phyloP scores from a whole-genome alignment of 2,888 invertebrate species.

The Tenodera sinensis region DNA sequence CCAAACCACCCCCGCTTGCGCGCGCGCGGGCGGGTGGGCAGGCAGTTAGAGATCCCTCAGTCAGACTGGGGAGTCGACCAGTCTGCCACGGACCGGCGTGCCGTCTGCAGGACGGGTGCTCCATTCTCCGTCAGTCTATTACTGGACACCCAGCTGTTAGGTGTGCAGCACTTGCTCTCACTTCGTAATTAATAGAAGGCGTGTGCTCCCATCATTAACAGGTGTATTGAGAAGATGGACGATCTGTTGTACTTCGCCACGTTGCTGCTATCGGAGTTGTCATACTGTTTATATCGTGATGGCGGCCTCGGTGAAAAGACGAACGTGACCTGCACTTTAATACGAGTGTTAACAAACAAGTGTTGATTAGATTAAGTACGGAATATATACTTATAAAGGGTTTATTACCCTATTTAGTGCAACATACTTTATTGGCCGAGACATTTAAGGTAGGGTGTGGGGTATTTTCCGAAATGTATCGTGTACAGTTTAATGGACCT shows the following conservation, averaged over 20 bases:
- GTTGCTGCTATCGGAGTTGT: not conserved
- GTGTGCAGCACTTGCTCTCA: not conserved
- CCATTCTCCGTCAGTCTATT: not conserved
- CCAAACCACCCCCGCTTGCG: not conserved
- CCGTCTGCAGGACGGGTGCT: not conserved
- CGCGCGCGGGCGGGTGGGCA: no score
- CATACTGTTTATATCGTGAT: not conserved
- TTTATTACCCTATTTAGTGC: not conserved
- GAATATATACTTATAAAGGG: not conserved
- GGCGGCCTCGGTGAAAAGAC: not conserved
- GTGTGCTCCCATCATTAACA: not conserved
- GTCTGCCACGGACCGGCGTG: not conserved
- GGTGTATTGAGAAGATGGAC: not conserved
- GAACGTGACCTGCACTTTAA: not conserved
- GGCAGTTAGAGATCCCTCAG: not conserved
- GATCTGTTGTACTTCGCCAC: not conserved
- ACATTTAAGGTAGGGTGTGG: not conserved
- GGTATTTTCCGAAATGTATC: not conserved
- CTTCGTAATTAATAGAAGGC: not conserved
- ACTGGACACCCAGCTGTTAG: not conserved
- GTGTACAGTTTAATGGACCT: not conserved
- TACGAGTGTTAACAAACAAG: not conserved
- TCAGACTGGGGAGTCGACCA: not conserved
- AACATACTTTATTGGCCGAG: not conserved
- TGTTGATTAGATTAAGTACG: not conserved